Conservation (phyloP, 2,888 invertebrate genomes). For the Tinea pellionella region DNA sequence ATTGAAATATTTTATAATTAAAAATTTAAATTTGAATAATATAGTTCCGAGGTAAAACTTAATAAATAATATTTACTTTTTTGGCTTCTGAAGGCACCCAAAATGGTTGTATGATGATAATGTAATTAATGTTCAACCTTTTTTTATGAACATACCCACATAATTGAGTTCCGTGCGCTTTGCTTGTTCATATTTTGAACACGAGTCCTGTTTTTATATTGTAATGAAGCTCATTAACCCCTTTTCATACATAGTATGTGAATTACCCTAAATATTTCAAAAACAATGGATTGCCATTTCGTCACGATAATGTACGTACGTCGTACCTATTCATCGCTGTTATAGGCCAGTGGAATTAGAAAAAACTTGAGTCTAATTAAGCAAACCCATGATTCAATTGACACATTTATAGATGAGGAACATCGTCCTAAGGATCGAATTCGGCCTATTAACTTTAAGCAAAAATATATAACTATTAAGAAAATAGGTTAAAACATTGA, state of each 20-base stretch:
- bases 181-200: conserved; percentile 16
- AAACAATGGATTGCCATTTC: not conserved
- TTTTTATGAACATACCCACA: conserved; percentile 30
- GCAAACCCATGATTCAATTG: no score
- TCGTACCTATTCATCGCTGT: no score
- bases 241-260: not conserved
- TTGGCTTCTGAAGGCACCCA: conserved; percentile 18
- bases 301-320: no score
- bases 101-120: conserved; percentile 22
- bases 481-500: no score
- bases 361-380: no score
- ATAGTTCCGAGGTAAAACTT: not conserved
- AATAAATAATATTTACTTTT: conserved; percentile 6
- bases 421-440: no score
- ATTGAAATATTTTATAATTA: no score
- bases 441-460: no score
- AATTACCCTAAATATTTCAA: not conserved
- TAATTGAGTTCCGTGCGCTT: conserved; percentile 23
- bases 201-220: conserved; percentile 18
- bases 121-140: conserved; percentile 37
- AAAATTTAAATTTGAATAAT: no score
- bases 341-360: no score
- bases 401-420: no score
- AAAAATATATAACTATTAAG: no score
- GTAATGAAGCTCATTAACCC: conserved; percentile 15